phyloP scores from a whole-genome alignment of 2,797 vertebrate genomes.

The Cuculus canorus region DNA sequence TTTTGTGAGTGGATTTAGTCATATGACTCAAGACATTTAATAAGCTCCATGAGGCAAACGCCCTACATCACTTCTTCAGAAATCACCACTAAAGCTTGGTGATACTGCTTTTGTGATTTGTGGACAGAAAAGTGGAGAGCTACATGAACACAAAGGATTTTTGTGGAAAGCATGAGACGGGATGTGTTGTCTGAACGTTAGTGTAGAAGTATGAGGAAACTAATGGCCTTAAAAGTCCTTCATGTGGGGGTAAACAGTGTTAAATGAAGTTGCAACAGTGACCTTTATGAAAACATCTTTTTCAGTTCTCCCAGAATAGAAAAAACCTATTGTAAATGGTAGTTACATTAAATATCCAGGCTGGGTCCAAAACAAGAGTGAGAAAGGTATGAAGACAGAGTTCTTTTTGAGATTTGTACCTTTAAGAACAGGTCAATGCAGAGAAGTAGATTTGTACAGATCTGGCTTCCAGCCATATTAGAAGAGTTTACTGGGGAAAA shows the following conservation, averaged over 20 bases:
- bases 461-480: not conserved
- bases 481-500: not conserved
- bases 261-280: not conserved
- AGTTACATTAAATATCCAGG: not conserved
- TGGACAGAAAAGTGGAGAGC: not conserved
- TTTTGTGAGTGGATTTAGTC: not conserved
- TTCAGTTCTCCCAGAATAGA: not conserved
- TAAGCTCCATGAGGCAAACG: not conserved
- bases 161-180: not conserved
- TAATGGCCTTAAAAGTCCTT: not conserved
- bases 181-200: not conserved
- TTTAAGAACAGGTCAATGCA: not conserved
- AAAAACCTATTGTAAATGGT: not conserved
- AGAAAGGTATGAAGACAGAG: not conserved
- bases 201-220: not conserved
- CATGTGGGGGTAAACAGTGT: not conserved
- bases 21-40: not conserved
- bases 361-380: not conserved
- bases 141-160: not conserved
- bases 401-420: not conserved
- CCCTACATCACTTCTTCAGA: not conserved
- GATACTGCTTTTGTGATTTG: not conserved
- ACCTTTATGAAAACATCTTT: not conserved
- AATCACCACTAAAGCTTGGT: not conserved
- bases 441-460: not conserved